Base-by-base conservation (phyloP, 2,888 invertebrate genomes). In the Steinernema scapterisci region DNA sequence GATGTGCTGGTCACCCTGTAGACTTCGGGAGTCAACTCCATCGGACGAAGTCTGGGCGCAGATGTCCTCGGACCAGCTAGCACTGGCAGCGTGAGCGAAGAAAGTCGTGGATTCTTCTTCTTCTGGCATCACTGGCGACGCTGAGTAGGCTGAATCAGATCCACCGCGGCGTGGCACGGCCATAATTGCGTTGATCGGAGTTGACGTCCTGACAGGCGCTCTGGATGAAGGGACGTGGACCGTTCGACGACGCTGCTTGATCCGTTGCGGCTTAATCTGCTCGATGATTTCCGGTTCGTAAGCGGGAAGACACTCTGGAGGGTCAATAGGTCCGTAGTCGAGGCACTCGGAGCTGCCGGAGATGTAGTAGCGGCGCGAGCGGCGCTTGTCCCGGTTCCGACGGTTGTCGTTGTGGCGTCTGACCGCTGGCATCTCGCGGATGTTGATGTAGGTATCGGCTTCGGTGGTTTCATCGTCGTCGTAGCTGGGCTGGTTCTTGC, bases 291-390 rank as follows among this genome's bases (percentile, higher is more conserved):
- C 76, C 19, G 77, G 44, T 9, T 73, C 74, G 44, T 77, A 56
- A n/a, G 73, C 72, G 0, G 80, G 80, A 52, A 78, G 75, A 44
- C 73, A 75, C 63, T 80, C 78, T 16, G 81, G 81, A 52, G 82
- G 82, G 51, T 83, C 82, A 71, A 83, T 81, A 25, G 81, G 81
- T 38, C 82, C 82, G 70, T 83, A 82, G 70, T 84, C 78, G 43
- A 84, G 78, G 54, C 82, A 83, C 52, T 84, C 84, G 9, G 81
- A 81, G 27, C 75, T 75, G 73, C 73, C 56, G 63, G 72, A 72
- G 21, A 77, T 44, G 71, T 77, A 77, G 38, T 73, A 71, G 19
- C 27, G 38, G 45, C 73, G 52, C 23, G 54, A 70, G n/a, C 45
- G 73, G 44, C 52, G 52, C 16, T 23, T 25, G 7, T 63, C 63